Percentiles rank a stretch among this genome's conserved stretches.
These are phyloP conservation scores for Saimiri boliviensis DNA, from an alignment of 2,113 vertebrate species.

Conservation along the genomic window DNA sequence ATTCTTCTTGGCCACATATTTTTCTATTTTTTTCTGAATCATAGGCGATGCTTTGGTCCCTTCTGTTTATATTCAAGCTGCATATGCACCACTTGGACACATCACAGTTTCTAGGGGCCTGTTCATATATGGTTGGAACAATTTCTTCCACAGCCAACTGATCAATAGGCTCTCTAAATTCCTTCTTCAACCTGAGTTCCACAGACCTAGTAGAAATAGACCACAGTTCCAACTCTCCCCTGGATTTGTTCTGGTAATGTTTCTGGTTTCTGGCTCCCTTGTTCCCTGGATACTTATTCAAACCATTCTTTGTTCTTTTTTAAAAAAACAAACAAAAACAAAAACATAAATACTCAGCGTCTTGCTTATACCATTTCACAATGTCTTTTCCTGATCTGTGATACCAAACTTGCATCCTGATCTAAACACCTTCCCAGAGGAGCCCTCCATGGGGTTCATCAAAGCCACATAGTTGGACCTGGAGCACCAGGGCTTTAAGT, in stretches of 20 bases:
- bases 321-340: neutral
- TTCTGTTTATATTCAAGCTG: neutral
- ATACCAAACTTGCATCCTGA: neutral
- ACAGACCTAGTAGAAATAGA: neutral
- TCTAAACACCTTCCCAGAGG: neutral
- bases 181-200: neutral
- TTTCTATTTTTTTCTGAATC: neutral
- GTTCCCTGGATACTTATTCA: conserved; percentile 26
- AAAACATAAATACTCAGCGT: neutral
- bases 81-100: neutral
- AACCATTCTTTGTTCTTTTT: neutral
- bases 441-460: neutral
- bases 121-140: neutral
- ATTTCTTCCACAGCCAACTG: neutral
- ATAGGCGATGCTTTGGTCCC: neutral
- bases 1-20: neutral
- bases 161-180: neutral
- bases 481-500: neutral
- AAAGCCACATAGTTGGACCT: neutral
- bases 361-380: neutral
- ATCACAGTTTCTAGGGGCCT: neutral
- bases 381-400: neutral
- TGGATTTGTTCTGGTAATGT: conserved; percentile 23
- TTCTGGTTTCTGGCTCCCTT: neutral
- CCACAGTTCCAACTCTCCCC: neutral